Conservation (phyloP, 1,140 invertebrate genomes). For the Drosophila truncata region DNA sequence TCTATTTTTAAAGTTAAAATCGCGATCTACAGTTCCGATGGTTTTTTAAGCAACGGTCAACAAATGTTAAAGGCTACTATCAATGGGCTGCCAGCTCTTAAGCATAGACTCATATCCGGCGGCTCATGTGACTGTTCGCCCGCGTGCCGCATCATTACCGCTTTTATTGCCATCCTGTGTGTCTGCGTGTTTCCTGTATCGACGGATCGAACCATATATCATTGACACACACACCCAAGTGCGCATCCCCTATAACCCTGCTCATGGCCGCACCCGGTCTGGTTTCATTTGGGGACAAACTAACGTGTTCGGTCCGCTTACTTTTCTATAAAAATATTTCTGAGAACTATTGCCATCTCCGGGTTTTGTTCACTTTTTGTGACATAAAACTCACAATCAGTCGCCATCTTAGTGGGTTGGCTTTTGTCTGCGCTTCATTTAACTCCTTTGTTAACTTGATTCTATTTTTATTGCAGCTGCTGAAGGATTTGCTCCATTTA, state of each 20-base stretch:
- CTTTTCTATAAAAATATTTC: slow-evolving; percentile 58
- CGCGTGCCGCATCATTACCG: slow-evolving; percentile 59
- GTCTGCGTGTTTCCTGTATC: slow-evolving; percentile 75
- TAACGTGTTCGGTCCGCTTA: slow-evolving; percentile 28
- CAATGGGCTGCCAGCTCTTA: not conserved
- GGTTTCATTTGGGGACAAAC: slow-evolving; percentile 1
- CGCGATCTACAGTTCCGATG: not conserved
- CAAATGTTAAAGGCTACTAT: not conserved
- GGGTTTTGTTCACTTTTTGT: slow-evolving; percentile 31
- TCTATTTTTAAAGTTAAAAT: not conserved
- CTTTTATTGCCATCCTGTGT: slow-evolving; percentile 69
- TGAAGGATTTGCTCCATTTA: slow-evolving; percentile 67
- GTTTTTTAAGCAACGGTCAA: not conserved
- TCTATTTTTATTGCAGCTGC: slow-evolving; percentile 61
- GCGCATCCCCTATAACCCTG: not conserved
- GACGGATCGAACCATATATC: slow-evolving; percentile 60
- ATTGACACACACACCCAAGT: slow-evolving; percentile 51
- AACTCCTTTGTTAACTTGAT: slow-evolving; percentile 69
- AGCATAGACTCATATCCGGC: slow-evolving; percentile 19
- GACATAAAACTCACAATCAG: slow-evolving; percentile 46
- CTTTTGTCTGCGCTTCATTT: slow-evolving; percentile 63
- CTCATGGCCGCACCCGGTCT: not conserved
- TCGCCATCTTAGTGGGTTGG: slow-evolving; percentile 50
- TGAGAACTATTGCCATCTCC: slow-evolving; percentile 46
- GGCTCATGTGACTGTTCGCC: slow-evolving; percentile 10